Evolutionary conservation across 2,888 invertebrate species (phyloP).

Genomic region (Camptogramma bilineatum): DNA sequence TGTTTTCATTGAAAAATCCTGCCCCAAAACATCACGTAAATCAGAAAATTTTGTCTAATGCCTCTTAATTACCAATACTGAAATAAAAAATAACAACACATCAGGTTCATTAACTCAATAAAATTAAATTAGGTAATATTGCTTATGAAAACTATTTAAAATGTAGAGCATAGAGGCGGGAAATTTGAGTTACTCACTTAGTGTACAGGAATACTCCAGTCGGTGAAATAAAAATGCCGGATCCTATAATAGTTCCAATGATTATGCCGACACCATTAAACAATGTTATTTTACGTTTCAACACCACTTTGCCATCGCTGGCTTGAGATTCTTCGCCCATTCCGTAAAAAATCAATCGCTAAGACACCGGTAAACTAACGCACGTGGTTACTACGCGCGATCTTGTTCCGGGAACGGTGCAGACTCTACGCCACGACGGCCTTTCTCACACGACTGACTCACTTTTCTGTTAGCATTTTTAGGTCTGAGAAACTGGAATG

Average conservation of each 20-base stretch:
- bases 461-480: conserved; percentile 75
- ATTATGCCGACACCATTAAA: conserved; percentile 95
- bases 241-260: conserved; percentile 95
- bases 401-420: conserved; percentile 44
- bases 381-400: conserved; percentile 65
- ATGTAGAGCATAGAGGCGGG: conserved; percentile 52
- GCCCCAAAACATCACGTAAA: too few species aligned
- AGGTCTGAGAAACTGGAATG: conserved; percentile 69
- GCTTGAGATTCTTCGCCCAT: conserved; percentile 80
- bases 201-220: conserved; percentile 90
- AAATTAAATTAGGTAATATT: background rate
- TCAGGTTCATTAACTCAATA: too few species aligned
- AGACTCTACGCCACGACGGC: conserved; percentile 56
- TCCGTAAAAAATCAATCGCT: conserved; percentile 80
- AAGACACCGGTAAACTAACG: conserved; percentile 63
- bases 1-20: too few species aligned
- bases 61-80: too few species aligned
- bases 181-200: conserved; percentile 79
- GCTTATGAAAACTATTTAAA: background rate
- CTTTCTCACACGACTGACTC: conserved; percentile 73
- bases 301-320: conserved; percentile 86
- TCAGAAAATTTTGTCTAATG: too few species aligned
- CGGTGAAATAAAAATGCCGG: conserved; percentile 97
- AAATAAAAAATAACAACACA: too few species aligned
- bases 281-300: conserved; percentile 93